Evolutionary conservation across 2,113 vertebrate species (phyloP).

Genomic region (Xiphias gladius): DNA sequence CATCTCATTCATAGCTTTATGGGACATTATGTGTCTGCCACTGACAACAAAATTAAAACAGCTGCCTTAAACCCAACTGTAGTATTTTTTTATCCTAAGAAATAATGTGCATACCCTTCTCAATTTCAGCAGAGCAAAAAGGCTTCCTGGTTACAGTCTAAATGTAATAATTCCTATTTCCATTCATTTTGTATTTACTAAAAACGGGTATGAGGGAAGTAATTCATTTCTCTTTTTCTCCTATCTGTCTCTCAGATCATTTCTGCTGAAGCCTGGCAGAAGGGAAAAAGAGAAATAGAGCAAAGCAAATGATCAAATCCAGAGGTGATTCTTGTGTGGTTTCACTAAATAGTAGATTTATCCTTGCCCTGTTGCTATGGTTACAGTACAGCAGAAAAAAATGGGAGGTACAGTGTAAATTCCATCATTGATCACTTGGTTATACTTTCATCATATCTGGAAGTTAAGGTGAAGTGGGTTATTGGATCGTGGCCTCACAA

Average conservation of each 20-base stretch:
- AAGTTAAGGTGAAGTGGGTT: slow-evolving; percentile 70
- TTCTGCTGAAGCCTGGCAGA: slow-evolving; percentile 57
- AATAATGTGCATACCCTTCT: slow-evolving; percentile 41
- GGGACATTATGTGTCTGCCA: slow-evolving; percentile 10
- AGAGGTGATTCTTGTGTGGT: slow-evolving; percentile 69
- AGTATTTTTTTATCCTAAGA: slow-evolving; percentile 27
- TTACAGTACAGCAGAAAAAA: slow-evolving; percentile 39
- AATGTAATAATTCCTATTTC: slow-evolving; percentile 56
- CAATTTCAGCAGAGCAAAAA: slow-evolving; percentile 51
- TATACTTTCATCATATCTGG: slow-evolving; percentile 77
- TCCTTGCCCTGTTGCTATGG: slow-evolving; percentile 76
- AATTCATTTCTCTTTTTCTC: slow-evolving; percentile 52
- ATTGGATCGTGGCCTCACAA: slow-evolving; percentile 63
- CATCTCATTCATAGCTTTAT: slow-evolving; percentile 7
- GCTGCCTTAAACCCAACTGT: background rate
- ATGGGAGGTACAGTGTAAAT: slow-evolving; percentile 55
- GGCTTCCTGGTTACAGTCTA: slow-evolving; percentile 45
- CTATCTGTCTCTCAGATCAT: slow-evolving; percentile 56
- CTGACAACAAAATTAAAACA: slow-evolving; percentile 30
- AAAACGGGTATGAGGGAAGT: slow-evolving; percentile 61
- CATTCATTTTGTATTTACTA: slow-evolving; percentile 61
- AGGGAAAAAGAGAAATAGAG: slow-evolving; percentile 56
- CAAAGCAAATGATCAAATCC: slow-evolving; percentile 70
- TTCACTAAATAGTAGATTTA: slow-evolving; percentile 75
- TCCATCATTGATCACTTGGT: slow-evolving; percentile 77